Base-by-base conservation (phyloP, 2,888 invertebrate genomes). In the Aphidius colemani region DNA sequence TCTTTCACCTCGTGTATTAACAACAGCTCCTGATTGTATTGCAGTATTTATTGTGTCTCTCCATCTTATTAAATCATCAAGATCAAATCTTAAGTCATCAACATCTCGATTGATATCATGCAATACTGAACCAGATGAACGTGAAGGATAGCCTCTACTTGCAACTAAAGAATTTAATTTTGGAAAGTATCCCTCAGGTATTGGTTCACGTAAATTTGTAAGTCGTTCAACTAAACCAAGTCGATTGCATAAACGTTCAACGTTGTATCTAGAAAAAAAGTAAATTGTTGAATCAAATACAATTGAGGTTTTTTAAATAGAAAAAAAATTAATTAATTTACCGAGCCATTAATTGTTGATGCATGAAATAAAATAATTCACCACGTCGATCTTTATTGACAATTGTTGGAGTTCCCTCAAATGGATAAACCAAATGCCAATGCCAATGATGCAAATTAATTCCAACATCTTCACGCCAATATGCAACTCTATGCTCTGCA, bases 361-460 rank as follows among this genome's bases (percentile, higher is more conserved):
- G 92, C 91, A 92, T 91, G 75, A 91, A 92, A 75, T 89, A 93
- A 84, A 92, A 92, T 13, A 93, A 85, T 76, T 92, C 92, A 1
- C 92, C 92, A 5, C 92, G 85, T 7, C 92, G 84, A 82, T 93
- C 90, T 77, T 93, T 93, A 57, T 85, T 85, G 6, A 93, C 91
- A 49, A 92, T 87, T 49, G 83, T 81, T 70, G 86, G 84, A 0
- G 86, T 82, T 0, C 89, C 87, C 70, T 90, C 89, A 80, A 90
- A 90, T 0, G 94, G 94, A 80, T 94, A 94, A 3, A 94, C 93
- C 70, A 94, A 85, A 81, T 95, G 94, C 94, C 94, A 94, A 78
- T 94, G 94, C 94, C 94, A 95, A 79, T 95, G 94, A 80, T 94
- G 94, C 59, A 93, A 88, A 83, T 94, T 94, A 72, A 94, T 85